These are phyloP conservation scores for Rhincodon typus DNA, from an alignment of 2,797 vertebrate species.

Conservation along the genomic window DNA sequence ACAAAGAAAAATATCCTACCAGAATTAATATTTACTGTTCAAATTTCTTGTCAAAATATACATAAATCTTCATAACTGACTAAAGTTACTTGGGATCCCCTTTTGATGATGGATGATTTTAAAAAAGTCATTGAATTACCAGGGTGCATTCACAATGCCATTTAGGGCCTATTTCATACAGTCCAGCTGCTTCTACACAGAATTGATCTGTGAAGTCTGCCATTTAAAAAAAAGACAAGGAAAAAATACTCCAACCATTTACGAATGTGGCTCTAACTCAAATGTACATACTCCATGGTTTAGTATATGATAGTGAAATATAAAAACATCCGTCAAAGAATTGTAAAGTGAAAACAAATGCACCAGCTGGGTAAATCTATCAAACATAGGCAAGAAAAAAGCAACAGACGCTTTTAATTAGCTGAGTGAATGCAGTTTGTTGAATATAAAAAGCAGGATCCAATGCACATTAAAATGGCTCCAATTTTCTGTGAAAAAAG, in stretches of 20 bases:
- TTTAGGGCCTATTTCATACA: slow-evolving; percentile 23
- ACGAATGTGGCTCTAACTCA: slow-evolving; percentile 3
- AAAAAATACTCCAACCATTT: slow-evolving; percentile 18
- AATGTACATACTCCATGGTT: slow-evolving; percentile 2
- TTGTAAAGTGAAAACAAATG: slow-evolving; percentile 66
- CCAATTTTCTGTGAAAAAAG: slow-evolving; percentile 95
- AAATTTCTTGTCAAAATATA: slow-evolving; percentile 6
- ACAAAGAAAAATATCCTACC: not conserved
- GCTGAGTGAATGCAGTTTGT: slow-evolving; percentile 95
- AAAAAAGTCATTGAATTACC: slow-evolving; percentile 34
- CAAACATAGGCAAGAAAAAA: slow-evolving; percentile 66
- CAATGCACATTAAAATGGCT: slow-evolving; percentile 93
- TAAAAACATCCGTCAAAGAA: slow-evolving; percentile 67
- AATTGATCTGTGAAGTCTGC: slow-evolving; percentile 24
- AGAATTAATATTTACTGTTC: not conserved
- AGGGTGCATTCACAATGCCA: not conserved
- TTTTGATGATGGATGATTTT: slow-evolving; percentile 16
- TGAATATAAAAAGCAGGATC: slow-evolving; percentile 74
- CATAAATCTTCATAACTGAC: slow-evolving; percentile 22
- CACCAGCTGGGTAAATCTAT: slow-evolving; percentile 93
- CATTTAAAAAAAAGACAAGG: not conserved
- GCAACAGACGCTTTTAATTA: slow-evolving; percentile 95
- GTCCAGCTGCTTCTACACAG: slow-evolving; percentile 27
- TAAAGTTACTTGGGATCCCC: not conserved
- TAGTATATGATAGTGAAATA: slow-evolving; percentile 49